These are phyloP conservation scores for Habroteleia sp. DNA, from an alignment of 2,888 invertebrate genomes.

Conservation along the genomic window DNA sequence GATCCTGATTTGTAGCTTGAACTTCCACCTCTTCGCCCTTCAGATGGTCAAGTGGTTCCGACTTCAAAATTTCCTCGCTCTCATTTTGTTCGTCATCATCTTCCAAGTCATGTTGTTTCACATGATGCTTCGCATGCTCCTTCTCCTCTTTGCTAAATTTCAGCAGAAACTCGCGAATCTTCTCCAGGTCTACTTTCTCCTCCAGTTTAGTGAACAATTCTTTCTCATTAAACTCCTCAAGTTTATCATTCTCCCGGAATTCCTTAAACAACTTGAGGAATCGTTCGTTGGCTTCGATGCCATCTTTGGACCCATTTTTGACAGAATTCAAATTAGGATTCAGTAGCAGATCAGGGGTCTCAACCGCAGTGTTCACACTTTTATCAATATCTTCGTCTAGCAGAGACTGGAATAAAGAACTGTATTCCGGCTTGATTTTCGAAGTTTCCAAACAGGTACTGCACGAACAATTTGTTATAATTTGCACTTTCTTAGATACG, in stretches of 20 bases:
- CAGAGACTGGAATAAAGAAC: slow-evolving; percentile 75
- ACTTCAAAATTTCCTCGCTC: slow-evolving; percentile 52
- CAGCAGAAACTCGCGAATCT: slow-evolving; percentile 72
- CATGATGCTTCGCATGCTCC: slow-evolving; percentile 65
- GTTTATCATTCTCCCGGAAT: slow-evolving; percentile 71
- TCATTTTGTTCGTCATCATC: slow-evolving; percentile 65
- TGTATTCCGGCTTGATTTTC: slow-evolving; percentile 77
- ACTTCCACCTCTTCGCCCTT: slow-evolving; percentile 60
- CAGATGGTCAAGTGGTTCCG: slow-evolving; percentile 38
- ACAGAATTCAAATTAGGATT: slow-evolving; percentile 75
- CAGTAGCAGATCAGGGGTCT: slow-evolving; percentile 79
- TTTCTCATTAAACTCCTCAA: slow-evolving; percentile 75
- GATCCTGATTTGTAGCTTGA: slow-evolving; percentile 78
- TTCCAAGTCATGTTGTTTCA: slow-evolving; percentile 48
- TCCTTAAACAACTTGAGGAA: slow-evolving; percentile 81
- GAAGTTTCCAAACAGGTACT: slow-evolving; percentile 83
- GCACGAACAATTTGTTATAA: slow-evolving; percentile 86
- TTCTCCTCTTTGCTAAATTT: slow-evolving; percentile 70
- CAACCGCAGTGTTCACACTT: slow-evolving; percentile 74
- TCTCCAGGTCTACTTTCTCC: slow-evolving; percentile 73
- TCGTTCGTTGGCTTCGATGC: slow-evolving; percentile 81
- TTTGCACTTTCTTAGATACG: slow-evolving; percentile 84
- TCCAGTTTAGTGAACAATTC: slow-evolving; percentile 73
- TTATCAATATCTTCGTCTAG: slow-evolving; percentile 75
- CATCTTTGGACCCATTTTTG: slow-evolving; percentile 79